A percentile compares a stretch with the other conserved stretches of the same genome.
Evolutionary conservation across 2,113 vertebrate genomes (phyloP).

Genomic region (Brachyhypopomus gauderio): DNA sequence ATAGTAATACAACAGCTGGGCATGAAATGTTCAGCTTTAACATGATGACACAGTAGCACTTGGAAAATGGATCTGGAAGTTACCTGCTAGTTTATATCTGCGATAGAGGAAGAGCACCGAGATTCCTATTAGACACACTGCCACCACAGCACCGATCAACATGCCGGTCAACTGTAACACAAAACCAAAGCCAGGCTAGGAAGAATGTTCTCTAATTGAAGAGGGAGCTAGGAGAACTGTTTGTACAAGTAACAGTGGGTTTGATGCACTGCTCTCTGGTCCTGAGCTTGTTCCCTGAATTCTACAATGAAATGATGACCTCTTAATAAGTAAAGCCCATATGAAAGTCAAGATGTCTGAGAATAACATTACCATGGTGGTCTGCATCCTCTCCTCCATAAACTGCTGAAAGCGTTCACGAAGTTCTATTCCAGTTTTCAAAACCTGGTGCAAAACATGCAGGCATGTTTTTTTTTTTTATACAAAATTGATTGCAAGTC

Average conservation of each 20-base stretch:
- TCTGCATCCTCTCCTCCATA: conserved; percentile 84
- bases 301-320: too few relatives aligned
- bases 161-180: conserved; percentile 82
- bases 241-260: too few relatives aligned
- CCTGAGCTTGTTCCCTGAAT: too few relatives aligned
- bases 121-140: conserved; percentile 75
- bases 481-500: background rate
- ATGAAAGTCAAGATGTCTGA: background rate
- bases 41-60: too few relatives aligned
- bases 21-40: conserved; percentile 59
- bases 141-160: conserved; percentile 81
- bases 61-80: conserved; percentile 61
- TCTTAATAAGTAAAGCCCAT: background rate
- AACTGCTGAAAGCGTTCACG: conserved; percentile 76
- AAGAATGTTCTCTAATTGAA: background rate
- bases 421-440: conserved; percentile 65
- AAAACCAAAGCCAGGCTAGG: conserved; percentile 25
- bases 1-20: background rate
- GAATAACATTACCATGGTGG: conserved; percentile 82
- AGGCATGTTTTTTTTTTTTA: background rate
- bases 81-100: conserved; percentile 78
- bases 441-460: conserved; percentile 50
- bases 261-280: too few relatives aligned
- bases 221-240: background rate
- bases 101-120: conserved; percentile 80